Conservation (phyloP, 2,888 invertebrate genomes). For the Melitaea athalia region DNA sequence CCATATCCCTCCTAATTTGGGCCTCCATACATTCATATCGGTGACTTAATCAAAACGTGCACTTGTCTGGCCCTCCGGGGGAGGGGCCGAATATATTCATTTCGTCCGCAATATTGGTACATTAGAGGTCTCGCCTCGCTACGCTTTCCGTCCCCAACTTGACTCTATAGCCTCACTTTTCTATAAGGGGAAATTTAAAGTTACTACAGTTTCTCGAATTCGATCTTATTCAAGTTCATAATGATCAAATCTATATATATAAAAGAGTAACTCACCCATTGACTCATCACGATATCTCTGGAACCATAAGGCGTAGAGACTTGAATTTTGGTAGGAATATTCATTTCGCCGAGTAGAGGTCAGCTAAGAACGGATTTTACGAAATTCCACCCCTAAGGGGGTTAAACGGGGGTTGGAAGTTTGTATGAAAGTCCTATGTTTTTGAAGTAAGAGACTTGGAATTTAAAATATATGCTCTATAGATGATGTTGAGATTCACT, state of each 20-base stretch:
- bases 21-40: conserved; percentile 71
- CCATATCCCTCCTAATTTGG: conserved; percentile 52
- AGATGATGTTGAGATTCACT: too few species aligned
- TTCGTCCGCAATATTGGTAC: conserved; percentile 82
- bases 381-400: too few species aligned
- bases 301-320: too few species aligned
- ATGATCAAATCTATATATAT: background rate
- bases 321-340: too few species aligned
- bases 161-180: conserved; percentile 65
- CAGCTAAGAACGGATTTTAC: too few species aligned
- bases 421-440: too few species aligned
- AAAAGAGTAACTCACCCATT: too few species aligned
- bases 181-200: conserved; percentile 48
- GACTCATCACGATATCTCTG: too few species aligned
- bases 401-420: too few species aligned
- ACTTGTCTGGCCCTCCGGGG: conserved; percentile 56
- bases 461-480: too few species aligned
- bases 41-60: conserved; percentile 77
- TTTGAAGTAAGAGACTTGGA: too few species aligned
- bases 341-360: too few species aligned
- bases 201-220: conserved; percentile 47
- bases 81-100: conserved; percentile 76
- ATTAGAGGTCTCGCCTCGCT: conserved; percentile 80
- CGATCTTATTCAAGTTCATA: background rate
- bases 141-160: conserved; percentile 60